Evolutionary conservation across 2,113 vertebrate species (phyloP).

Genomic region (Spizaetus ornatus): DNA sequence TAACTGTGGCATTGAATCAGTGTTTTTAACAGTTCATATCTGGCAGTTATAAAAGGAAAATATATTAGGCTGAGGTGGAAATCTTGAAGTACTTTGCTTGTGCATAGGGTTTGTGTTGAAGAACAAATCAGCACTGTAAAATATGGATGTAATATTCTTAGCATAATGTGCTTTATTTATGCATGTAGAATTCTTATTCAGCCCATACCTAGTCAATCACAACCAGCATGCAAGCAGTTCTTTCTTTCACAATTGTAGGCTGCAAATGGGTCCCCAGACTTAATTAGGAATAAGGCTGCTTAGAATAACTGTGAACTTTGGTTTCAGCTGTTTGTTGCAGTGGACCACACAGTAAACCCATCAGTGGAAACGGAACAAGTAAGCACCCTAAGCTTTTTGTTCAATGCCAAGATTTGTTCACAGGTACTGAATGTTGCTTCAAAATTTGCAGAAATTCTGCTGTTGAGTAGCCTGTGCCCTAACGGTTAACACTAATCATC

Average conservation of each 20-base stretch:
- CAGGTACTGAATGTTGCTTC: not conserved
- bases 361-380: not conserved
- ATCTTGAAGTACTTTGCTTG: not conserved
- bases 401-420: not conserved
- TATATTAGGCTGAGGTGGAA: not conserved
- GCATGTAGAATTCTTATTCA: not conserved
- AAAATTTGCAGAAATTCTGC: not conserved
- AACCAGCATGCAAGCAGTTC: not conserved
- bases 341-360: not conserved
- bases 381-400: not conserved
- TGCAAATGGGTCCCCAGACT: not conserved
- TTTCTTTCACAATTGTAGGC: not conserved
- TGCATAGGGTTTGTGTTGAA: not conserved
- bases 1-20: not conserved
- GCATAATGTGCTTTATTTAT: not conserved
- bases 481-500: not conserved
- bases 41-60: not conserved
- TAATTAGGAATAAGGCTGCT: not conserved
- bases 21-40: not conserved
- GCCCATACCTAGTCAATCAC: not conserved
- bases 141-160: not conserved
- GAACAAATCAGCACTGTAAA: not conserved
- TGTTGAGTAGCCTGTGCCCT: not conserved
- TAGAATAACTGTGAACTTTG: not conserved
- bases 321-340: not conserved